Percentiles rank a stretch among this genome's conserved stretches.
Conservation (phyloP, 2,797 vertebrate genomes). For the Emys orbicularis region DNA sequence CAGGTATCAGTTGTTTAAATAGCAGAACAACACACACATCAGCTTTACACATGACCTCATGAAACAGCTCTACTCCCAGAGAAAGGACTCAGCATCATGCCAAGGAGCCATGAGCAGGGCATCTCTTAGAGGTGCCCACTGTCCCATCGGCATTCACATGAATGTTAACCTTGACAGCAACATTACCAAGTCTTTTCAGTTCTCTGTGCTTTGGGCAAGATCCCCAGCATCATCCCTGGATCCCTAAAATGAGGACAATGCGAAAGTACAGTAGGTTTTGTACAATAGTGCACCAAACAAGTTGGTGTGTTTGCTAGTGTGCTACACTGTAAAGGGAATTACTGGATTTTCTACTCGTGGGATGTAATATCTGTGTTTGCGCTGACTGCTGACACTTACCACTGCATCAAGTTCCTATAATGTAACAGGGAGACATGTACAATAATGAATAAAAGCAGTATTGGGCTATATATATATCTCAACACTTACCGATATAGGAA, state of each 20-base stretch:
- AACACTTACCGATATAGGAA: not conserved
- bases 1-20: not conserved
- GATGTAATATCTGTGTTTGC: not conserved
- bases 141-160: not conserved
- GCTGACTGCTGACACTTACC: not conserved
- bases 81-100: not conserved
- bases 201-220: not conserved
- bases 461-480: not conserved
- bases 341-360: not conserved
- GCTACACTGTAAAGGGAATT: not conserved
- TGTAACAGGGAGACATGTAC: not conserved
- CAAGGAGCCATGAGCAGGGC: not conserved
- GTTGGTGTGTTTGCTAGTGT: not conserved
- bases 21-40: not conserved
- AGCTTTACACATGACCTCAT: not conserved
- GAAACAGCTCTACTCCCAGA: not conserved
- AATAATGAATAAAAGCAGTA: not conserved
- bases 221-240: not conserved
- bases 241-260: not conserved
- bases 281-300: not conserved
- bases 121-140: not conserved
- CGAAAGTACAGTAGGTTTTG: not conserved
- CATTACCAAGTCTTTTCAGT: not conserved
- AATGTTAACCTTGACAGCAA: not conserved
- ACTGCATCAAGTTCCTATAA: not conserved